Evolutionary conservation across 1,140 invertebrate species (phyloP).

Genomic region (Nebria ingens): DNA sequence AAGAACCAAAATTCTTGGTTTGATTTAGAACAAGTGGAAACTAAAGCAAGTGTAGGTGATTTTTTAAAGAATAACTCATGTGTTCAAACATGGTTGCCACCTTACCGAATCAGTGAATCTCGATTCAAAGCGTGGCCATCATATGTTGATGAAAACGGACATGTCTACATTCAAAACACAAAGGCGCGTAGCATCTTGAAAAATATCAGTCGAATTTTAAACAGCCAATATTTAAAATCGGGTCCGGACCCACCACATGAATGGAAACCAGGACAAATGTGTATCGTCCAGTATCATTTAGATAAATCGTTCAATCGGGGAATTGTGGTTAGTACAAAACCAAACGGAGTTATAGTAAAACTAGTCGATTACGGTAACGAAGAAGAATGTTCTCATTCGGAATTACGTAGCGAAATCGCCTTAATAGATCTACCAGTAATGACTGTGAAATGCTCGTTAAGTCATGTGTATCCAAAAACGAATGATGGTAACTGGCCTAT

Average conservation of each 20-base stretch:
- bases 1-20: conserved; percentile 11
- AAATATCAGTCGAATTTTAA: conserved; percentile 40
- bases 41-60: conserved; percentile 10
- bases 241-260: conserved; percentile 35
- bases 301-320: conserved; percentile 54
- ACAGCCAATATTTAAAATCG: conserved; percentile 37
- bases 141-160: conserved; percentile 44
- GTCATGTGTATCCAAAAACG: conserved; percentile 34
- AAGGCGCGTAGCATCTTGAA: conserved; percentile 34
- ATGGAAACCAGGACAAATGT: conserved; percentile 48
- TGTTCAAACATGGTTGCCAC: conserved; percentile 30
- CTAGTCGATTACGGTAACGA: conserved; percentile 57
- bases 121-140: conserved; percentile 42
- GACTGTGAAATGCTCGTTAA: conserved; percentile 36
- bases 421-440: conserved; percentile 47
- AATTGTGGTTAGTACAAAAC: conserved; percentile 34
- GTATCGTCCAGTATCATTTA: conserved; percentile 47
- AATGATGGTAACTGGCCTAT: conserved; percentile 22
- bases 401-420: conserved; percentile 46
- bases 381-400: conserved; percentile 37
- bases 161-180: conserved; percentile 43
- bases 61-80: background rate
- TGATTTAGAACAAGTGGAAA: conserved; percentile 20
- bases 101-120: conserved; percentile 21
- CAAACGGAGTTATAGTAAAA: conserved; percentile 36